Conservation (phyloP, 2,113 vertebrate genomes). For the Polypterus bichir region DNA sequence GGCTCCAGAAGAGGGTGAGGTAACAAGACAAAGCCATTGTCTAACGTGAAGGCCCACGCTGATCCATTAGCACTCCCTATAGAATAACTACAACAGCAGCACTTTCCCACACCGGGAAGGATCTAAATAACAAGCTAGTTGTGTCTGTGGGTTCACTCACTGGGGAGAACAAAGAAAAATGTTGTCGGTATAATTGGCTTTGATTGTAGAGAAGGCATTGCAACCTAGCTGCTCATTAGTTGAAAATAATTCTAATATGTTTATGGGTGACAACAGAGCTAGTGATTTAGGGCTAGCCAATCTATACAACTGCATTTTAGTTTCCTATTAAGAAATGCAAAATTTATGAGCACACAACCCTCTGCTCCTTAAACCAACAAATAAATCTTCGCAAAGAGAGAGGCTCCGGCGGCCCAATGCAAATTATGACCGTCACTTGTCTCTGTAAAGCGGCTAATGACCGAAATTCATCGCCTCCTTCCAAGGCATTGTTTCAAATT, state of each 20-base stretch:
- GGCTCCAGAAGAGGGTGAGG: not conserved
- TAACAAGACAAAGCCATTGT: not conserved
- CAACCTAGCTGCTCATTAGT: constrained; percentile 6
- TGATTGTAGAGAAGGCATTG: constrained; percentile 2
- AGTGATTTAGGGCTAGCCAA: constrained; percentile 30
- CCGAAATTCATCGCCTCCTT: constrained; percentile 25
- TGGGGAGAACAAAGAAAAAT: not conserved
- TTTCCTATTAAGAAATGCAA: constrained; percentile 34
- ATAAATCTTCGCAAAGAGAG: constrained; percentile 29
- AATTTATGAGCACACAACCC: constrained; percentile 28
- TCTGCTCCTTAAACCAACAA: constrained; percentile 37
- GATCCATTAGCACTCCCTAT: not conserved
- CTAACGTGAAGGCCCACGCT: not conserved
- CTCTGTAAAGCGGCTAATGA: constrained; percentile 38
- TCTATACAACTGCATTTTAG: constrained; percentile 35
- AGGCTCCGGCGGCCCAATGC: constrained; percentile 27
- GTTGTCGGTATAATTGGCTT: constrained; percentile 7
- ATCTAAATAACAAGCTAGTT: constrained; percentile 5
- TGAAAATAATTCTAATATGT: constrained; percentile 19
- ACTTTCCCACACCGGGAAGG: constrained; percentile 1
- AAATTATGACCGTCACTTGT: constrained; percentile 31
- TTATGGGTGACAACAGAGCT: constrained; percentile 23
- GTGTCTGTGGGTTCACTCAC: not conserved
- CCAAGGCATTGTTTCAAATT: not conserved
- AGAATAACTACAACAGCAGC: constrained; percentile 3